phyloP scores from a whole-genome alignment of 1,140 invertebrate genomes.

The Plectrocnemia conspersa region DNA sequence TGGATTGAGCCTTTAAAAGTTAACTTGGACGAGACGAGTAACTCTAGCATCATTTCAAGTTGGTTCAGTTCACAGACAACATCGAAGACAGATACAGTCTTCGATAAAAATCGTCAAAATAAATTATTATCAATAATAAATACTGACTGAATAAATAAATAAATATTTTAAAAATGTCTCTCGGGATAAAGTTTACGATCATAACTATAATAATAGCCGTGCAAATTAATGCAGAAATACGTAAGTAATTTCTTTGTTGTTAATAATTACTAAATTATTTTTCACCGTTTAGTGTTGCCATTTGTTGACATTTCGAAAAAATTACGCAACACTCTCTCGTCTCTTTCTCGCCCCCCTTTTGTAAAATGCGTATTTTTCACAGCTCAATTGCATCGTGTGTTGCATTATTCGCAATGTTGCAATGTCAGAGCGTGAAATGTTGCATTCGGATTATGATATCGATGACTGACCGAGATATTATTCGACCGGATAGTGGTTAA shows the following conservation, averaged over 20 bases:
- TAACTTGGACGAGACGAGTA: constrained; percentile 9
- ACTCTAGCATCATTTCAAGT: constrained; percentile 11
- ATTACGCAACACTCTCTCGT: constrained; percentile 6
- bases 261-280: no score
- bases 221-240: constrained; percentile 9
- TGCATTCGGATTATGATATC: constrained; percentile 6
- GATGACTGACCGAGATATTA: constrained; percentile 7
- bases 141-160: no score
- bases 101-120: no score
- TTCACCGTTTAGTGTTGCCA: no score
- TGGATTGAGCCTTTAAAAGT: constrained; percentile 13
- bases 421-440: neutral
- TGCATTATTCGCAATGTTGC: neutral
- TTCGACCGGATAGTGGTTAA: neutral
- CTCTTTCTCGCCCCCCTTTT: no score
- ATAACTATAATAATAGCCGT: constrained; percentile 1
- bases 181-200: neutral
- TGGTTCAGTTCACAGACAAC: constrained; percentile 14
- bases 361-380: constrained; percentile 3
- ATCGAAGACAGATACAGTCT: neutral
- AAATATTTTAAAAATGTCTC: neutral
- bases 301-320: no score
- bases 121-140: no score
- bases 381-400: constrained; percentile 2
- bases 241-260: constrained; percentile 4